These are phyloP conservation scores for Anthoscopus minutus DNA, from an alignment of 2,113 vertebrate genomes.

Conservation along the genomic window DNA sequence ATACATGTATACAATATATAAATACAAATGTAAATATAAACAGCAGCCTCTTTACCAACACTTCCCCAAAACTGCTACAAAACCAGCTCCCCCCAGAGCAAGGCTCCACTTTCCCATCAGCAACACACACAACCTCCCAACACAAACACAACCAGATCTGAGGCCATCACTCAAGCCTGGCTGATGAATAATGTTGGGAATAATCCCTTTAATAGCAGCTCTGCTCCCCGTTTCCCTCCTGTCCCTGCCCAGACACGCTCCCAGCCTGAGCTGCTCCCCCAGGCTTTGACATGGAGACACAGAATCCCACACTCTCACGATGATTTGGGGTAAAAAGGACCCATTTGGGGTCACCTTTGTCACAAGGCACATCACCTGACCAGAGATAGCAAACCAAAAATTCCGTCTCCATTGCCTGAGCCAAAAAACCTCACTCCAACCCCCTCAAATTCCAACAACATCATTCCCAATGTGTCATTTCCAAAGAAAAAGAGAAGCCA, in stretches of 20 bases:
- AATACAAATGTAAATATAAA: background rate
- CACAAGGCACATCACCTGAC: background rate
- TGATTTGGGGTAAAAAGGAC: background rate
- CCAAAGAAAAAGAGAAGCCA: background rate
- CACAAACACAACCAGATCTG: background rate
- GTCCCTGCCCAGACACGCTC: background rate
- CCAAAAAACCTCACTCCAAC: background rate
- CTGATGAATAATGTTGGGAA: background rate
- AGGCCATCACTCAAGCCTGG: background rate
- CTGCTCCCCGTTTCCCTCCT: background rate
- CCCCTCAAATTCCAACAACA: rapidly evolving
- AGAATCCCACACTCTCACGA: background rate
- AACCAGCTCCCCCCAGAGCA: background rate
- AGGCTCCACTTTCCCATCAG: background rate
- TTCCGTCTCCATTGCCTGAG: background rate
- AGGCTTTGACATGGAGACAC: background rate
- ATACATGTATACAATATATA: background rate
- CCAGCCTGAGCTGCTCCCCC: background rate
- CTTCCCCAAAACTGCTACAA: background rate
- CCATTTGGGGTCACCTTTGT: background rate
- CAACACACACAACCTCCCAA: background rate
- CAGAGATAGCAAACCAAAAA: background rate
- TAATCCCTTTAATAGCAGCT: background rate
- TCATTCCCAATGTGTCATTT: background rate
- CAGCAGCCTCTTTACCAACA: background rate